Evolutionary conservation across 1,140 invertebrate species (phyloP).

Genomic region (Pogonomyrmex californicus): DNA sequence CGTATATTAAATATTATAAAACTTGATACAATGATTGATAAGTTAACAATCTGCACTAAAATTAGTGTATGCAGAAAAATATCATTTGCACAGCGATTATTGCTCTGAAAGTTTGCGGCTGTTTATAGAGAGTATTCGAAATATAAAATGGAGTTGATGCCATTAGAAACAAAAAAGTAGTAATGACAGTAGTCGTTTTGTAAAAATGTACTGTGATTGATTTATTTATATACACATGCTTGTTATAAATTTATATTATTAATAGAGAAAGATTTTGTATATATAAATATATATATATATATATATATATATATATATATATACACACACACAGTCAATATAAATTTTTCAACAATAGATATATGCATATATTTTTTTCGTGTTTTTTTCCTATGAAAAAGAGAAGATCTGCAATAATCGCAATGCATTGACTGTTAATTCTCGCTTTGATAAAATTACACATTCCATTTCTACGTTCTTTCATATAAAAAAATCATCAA

Average conservation of each 20-base stretch:
- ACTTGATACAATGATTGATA: slow-evolving; percentile 78
- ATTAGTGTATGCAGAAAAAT: slow-evolving; percentile 61
- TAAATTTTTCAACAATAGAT: slow-evolving; percentile 1
- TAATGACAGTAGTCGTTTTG: not conserved
- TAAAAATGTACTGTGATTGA: not conserved
- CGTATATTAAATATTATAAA: slow-evolving; percentile 77
- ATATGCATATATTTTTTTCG: not conserved
- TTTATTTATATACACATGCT: slow-evolving; percentile 9
- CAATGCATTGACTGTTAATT: slow-evolving; percentile 28
- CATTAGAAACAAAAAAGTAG: not conserved
- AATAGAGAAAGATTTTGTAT: slow-evolving; percentile 9
- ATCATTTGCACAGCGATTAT: slow-evolving; percentile 39
- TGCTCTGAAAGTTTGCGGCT: not conserved
- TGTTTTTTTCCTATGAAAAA: not conserved
- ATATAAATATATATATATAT: slow-evolving; percentile 41
- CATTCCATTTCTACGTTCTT: slow-evolving; percentile 17
- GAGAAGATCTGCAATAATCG: slow-evolving; percentile 52
- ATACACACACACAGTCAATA: slow-evolving; percentile 5
- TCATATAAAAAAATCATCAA: slow-evolving; percentile 52
- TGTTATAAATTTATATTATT: slow-evolving; percentile 2
- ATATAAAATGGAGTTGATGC: not conserved
- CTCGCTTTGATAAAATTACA: not conserved
- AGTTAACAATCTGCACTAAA: slow-evolving; percentile 76
- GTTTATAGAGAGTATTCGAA: slow-evolving; percentile 34
- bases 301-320: slow-evolving; percentile 43